Conservation (phyloP, 1,140 invertebrate species). For the Apocrypta bakeri region DNA sequence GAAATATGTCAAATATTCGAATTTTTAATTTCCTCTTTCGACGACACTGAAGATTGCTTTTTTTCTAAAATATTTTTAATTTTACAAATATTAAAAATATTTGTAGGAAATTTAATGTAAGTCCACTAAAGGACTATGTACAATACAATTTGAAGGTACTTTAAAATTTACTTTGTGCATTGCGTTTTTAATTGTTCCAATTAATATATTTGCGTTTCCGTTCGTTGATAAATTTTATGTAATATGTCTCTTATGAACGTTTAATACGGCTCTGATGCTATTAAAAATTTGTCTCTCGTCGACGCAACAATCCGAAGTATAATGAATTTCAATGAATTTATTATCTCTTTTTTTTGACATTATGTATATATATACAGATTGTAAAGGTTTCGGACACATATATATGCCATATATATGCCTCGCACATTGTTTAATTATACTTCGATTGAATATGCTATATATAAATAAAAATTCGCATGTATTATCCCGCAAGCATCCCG, state of each 20-base stretch:
- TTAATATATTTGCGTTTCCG: constrained; percentile 17
- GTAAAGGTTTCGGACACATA: constrained; percentile 35
- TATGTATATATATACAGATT: constrained; percentile 48
- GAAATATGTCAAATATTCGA: no score
- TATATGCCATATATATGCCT: no score
- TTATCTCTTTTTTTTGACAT: constrained; percentile 16
- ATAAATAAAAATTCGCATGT: constrained; percentile 46
- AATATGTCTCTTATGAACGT: constrained; percentile 39
- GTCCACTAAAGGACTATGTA: constrained; percentile 41
- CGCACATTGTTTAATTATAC: constrained; percentile 36
- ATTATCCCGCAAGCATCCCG: constrained; percentile 40
- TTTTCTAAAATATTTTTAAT: no score
- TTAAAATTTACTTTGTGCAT: not conserved
- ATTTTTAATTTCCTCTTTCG: no score
- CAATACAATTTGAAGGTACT: constrained; percentile 24
- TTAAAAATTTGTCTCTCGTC: constrained; percentile 10
- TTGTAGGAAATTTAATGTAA: no score
- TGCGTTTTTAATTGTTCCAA: not conserved
- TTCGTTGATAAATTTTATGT: not conserved
- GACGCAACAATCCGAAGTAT: constrained; percentile 29
- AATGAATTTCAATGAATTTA: constrained; percentile 30
- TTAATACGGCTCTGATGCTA: not conserved
- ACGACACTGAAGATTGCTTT: no score
- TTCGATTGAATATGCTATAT: constrained; percentile 36
- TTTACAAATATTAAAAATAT: no score